phyloP scores from a whole-genome alignment of 2,113 vertebrate genomes.

The Elachura formosa region DNA sequence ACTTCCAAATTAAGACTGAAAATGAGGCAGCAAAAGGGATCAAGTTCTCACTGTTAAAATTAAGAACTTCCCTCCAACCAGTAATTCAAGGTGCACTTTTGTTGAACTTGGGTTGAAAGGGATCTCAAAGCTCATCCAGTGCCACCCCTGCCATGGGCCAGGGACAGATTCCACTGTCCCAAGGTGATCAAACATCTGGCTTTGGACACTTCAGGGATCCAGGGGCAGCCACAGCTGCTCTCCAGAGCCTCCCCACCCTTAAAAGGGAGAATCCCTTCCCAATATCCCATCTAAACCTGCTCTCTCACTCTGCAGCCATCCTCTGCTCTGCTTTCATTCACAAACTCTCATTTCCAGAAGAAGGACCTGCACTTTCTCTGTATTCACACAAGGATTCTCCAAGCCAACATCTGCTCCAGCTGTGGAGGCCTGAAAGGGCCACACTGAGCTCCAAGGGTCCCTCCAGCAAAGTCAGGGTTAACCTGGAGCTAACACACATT shows the following conservation, averaged over 20 bases:
- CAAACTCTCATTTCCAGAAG: not conserved
- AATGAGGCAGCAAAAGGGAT: not conserved
- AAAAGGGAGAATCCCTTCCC: not conserved
- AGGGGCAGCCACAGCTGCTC: not conserved
- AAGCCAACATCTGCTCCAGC: not conserved
- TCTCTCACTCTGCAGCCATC: not conserved
- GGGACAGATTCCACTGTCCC: not conserved
- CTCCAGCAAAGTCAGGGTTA: not conserved
- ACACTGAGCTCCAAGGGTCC: accelerated
- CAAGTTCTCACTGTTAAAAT: not conserved
- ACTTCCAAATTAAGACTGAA: not conserved
- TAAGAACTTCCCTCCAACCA: not conserved
- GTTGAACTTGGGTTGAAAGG: not conserved
- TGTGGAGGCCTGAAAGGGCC: not conserved
- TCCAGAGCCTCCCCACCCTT: not conserved
- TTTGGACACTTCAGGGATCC: not conserved
- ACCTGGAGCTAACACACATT: accelerated
- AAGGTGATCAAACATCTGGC: not conserved
- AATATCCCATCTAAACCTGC: not conserved
- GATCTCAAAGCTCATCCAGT: too few species aligned
- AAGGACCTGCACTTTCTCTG: not conserved
- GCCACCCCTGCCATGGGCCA: not conserved
- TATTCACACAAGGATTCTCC: not conserved
- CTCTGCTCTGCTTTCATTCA: not conserved
- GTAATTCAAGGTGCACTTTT: not conserved